Evolutionary conservation across 2,797 vertebrate species (phyloP).

Genomic region (Hafferia zeledoni): DNA sequence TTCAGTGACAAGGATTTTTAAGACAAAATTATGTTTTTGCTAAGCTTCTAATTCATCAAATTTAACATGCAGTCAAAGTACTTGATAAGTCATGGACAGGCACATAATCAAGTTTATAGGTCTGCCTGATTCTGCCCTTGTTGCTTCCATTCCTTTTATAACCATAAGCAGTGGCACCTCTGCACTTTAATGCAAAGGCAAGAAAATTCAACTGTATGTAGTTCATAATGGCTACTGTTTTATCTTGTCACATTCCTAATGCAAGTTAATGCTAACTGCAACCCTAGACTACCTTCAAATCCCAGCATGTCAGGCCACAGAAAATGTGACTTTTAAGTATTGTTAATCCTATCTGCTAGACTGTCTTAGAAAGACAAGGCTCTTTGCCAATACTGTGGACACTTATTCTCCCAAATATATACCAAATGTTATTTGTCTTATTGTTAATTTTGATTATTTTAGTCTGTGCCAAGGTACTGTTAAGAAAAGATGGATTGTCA

Average conservation of each 20-base stretch:
- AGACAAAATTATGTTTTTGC: neutral
- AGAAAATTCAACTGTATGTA: neutral
- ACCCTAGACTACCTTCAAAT: conserved; percentile 44
- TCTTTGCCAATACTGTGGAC: conserved; percentile 11
- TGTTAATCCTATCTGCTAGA: conserved; percentile 38
- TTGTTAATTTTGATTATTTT: neutral
- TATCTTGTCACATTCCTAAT: conserved; percentile 35
- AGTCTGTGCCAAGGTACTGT: neutral
- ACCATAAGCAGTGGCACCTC: neutral
- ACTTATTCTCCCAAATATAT: conserved; percentile 34
- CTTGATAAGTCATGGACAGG: neutral
- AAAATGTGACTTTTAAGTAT: conserved; percentile 61
- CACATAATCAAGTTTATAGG: neutral
- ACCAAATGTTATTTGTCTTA: neutral
- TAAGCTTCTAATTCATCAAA: neutral
- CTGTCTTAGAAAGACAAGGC: conserved; percentile 40
- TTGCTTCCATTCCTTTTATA: neutral
- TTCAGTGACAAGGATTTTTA: neutral
- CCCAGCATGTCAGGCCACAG: conserved; percentile 26
- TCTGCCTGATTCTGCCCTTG: neutral
- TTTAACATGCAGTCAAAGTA: neutral
- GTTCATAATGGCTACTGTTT: neutral
- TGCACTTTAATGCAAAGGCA: neutral
- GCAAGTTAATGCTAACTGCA: conserved; percentile 41
- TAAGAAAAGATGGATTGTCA: neutral